Base-by-base conservation (phyloP, 2,888 invertebrate species). In the Meta bourneti region DNA sequence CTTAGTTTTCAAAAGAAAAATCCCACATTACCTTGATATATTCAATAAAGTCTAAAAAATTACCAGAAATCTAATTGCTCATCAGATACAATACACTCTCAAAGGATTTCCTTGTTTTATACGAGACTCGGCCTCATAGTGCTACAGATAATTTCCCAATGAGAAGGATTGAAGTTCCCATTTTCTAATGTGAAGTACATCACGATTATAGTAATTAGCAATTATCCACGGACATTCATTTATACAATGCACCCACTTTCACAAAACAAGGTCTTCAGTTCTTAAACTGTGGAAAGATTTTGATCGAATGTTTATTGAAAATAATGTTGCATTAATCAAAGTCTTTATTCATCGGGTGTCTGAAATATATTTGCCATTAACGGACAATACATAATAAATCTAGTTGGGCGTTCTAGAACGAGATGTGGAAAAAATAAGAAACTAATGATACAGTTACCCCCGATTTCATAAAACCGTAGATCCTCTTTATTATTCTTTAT, bases 361-460 rank as follows among this genome's bases (percentile, higher is more conserved):
- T 61, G 11, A 16, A 61, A 61, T 11, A 16, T 61, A 9, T 34
- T 48, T 74, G n/a, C 54, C 74, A 84, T 84, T 84, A 84, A 48
- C 20, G 54, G 74, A 84, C 84, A 84, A 84, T 84, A 48, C 16
- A 20, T 54, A 84, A 84, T 84, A 84, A 84, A 84, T 75, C 48
- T 84, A 48, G 16, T 74, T 61, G 48, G 19, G 34, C 34, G 52
- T 71, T 72, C 13, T 51, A 75, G 52, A 61, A 61, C 16, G 11
- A 16, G 61, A 61, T 61, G 61, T 4, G 61, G 16, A 61, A 79
- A 79, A 20, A 61, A 54, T 16, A 1, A 19, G 16, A 81, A 16
- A 69, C 71, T 51, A 82, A 82, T 82, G 20, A 19, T 51, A 20
- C 34, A 34, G 72, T 82, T 72, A 82, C 51, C 52, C 70, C 61